Evolutionary conservation across 2,113 vertebrate genomes (phyloP).

Genomic region (Promerops cafer): DNA sequence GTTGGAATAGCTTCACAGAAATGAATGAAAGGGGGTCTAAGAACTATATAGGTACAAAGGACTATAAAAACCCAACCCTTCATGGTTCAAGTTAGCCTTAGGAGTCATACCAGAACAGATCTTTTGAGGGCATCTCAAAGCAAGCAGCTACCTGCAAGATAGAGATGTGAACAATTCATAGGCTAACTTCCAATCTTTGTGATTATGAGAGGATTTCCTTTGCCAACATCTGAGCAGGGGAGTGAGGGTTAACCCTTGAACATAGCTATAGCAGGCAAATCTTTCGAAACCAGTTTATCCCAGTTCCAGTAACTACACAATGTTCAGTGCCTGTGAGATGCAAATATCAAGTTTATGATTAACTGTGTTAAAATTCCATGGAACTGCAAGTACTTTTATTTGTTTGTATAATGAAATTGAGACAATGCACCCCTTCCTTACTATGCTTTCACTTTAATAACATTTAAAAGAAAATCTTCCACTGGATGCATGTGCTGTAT

Average conservation of each 20-base stretch:
- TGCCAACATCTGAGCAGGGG: neutral
- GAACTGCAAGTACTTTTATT: constrained; percentile 45
- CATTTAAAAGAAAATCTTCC: neutral
- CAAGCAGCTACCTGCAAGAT: constrained; percentile 2
- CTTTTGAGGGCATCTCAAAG: neutral
- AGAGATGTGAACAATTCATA: neutral
- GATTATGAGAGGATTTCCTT: neutral
- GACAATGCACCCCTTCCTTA: constrained; percentile 19
- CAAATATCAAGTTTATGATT: constrained; percentile 67
- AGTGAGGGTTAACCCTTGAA: constrained; percentile 29
- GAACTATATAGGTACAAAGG: neutral
- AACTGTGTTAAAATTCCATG: constrained; percentile 62
- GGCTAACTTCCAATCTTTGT: neutral
- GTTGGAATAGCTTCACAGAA: neutral
- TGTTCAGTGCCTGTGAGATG: constrained; percentile 19
- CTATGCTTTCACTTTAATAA: neutral
- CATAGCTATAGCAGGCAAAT: neutral
- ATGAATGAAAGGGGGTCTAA: neutral
- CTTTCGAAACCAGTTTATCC: constrained; percentile 48
- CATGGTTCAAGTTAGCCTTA: neutral
- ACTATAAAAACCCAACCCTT: neutral
- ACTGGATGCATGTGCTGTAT: neutral
- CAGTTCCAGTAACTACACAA: constrained; percentile 38
- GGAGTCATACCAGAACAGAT: neutral
- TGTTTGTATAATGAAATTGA: constrained; percentile 30